Percentiles rank a stretch among this genome's conserved stretches.
These are phyloP conservation scores for Hypothenemus hampei DNA, from an alignment of 1,140 invertebrate species.

Conservation along the genomic window DNA sequence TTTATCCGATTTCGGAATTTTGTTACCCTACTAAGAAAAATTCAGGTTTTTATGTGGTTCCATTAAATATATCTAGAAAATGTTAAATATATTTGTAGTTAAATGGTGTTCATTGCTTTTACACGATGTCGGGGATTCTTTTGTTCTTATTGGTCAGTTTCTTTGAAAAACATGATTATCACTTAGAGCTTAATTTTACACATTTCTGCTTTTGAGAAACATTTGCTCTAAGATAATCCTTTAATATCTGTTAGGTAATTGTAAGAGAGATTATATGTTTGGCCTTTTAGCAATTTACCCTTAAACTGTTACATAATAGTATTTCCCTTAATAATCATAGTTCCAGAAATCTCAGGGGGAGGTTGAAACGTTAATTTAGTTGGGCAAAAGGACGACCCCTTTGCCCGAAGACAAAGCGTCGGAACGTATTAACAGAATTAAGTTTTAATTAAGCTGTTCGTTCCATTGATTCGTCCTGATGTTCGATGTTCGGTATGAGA, in stretches of 20 bases:
- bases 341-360: constrained; percentile 4
- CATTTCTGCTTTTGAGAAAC: too few relatives aligned
- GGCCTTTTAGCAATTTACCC: neutral
- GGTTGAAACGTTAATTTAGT: constrained; percentile 12
- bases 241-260: neutral
- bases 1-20: too few relatives aligned
- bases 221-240: too few relatives aligned
- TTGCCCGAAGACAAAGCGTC: constrained; percentile 12
- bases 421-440: constrained; percentile 3
- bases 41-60: too few relatives aligned
- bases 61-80: too few relatives aligned
- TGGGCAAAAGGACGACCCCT: constrained; percentile 3
- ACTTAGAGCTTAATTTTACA: too few relatives aligned
- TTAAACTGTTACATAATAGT: constrained; percentile 6
- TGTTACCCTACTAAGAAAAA: too few relatives aligned
- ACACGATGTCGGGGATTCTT: too few relatives aligned
- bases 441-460: constrained; percentile 10
- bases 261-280: neutral
- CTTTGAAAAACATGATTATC: too few relatives aligned
- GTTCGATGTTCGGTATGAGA: neutral
- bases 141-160: too few relatives aligned
- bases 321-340: constrained; percentile 13
- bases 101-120: too few relatives aligned
- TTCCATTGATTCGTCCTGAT: neutral
- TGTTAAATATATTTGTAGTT: too few relatives aligned